Conservation (phyloP, 2,113 vertebrate species). For the Acinonyx jubatus region DNA sequence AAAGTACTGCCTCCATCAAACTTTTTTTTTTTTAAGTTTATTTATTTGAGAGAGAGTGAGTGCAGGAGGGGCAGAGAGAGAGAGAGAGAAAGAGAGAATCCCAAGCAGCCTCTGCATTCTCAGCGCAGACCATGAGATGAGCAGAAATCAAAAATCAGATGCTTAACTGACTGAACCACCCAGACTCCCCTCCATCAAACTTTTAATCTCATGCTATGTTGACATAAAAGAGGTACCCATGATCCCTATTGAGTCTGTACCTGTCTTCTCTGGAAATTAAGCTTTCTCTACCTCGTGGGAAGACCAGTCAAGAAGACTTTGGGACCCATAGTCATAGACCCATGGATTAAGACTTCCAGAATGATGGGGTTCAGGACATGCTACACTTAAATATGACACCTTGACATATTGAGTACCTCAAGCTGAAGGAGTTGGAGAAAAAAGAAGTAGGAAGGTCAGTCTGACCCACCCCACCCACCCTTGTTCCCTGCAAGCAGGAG, state of each 20-base stretch:
- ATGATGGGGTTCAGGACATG: neutral
- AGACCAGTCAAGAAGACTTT: neutral
- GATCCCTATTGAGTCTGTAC: neutral
- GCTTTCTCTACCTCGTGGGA: neutral
- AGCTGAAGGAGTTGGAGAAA: neutral
- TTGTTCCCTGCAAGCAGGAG: neutral
- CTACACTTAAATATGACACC: neutral
- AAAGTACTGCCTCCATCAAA: neutral
- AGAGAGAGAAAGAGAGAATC: too few relatives aligned
- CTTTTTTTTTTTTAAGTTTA: slow-evolving; percentile 17
- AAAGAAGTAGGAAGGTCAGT: neutral
- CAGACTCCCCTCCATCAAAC: neutral
- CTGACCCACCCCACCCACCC: neutral
- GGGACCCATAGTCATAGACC: too few relatives aligned
- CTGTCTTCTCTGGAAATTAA: neutral
- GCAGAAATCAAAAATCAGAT: too few relatives aligned
- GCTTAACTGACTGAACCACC: too few relatives aligned
- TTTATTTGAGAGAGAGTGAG: too few relatives aligned
- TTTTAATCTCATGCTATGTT: neutral
- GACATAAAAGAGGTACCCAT: neutral
- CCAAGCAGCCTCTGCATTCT: too few relatives aligned
- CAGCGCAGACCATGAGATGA: too few relatives aligned
- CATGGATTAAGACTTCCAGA: neutral
- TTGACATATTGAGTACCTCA: neutral
- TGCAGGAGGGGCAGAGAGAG: too few relatives aligned